Percentiles rank a stretch among this genome's conserved stretches.
Evolutionary conservation across 2,888 invertebrate genomes (phyloP).

Genomic region (Apamea epomidion): DNA sequence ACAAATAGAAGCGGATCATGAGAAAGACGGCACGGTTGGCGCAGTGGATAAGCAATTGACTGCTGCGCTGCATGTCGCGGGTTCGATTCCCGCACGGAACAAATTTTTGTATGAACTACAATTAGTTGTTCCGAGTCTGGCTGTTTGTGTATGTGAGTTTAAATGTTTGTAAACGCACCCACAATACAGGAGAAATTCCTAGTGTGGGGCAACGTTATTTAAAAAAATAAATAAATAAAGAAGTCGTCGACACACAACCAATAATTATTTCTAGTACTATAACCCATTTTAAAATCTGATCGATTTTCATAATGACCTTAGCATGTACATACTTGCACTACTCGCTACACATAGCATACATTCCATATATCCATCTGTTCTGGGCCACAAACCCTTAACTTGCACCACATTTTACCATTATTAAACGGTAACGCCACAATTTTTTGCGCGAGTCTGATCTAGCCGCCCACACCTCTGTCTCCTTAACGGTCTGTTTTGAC

Average conservation of each 20-base stretch:
- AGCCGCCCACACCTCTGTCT: constrained; percentile 33
- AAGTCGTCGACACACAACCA: background rate
- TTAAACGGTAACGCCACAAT: constrained; percentile 49
- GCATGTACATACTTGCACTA: background rate
- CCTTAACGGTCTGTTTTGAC: constrained; percentile 22
- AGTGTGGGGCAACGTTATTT: no score
- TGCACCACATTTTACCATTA: constrained; percentile 37
- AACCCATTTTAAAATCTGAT: background rate
- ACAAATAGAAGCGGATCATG: background rate
- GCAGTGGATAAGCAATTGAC: no score
- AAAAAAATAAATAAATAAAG: background rate
- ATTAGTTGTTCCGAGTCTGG: no score
- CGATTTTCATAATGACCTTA: background rate
- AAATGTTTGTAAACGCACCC: no score
- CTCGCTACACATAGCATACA: background rate
- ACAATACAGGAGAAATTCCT: no score
- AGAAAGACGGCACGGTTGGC: background rate
- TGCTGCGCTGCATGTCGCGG: no score
- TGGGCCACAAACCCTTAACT: background rate
- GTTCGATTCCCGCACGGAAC: no score
- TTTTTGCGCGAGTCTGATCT: constrained; percentile 31
- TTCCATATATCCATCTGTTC: background rate
- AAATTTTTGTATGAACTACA: no score
- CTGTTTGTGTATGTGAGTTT: no score
- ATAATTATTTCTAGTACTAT: background rate